Evolutionary conservation across 2,797 vertebrate genomes (phyloP).

Genomic region (Chrosomus eos): DNA sequence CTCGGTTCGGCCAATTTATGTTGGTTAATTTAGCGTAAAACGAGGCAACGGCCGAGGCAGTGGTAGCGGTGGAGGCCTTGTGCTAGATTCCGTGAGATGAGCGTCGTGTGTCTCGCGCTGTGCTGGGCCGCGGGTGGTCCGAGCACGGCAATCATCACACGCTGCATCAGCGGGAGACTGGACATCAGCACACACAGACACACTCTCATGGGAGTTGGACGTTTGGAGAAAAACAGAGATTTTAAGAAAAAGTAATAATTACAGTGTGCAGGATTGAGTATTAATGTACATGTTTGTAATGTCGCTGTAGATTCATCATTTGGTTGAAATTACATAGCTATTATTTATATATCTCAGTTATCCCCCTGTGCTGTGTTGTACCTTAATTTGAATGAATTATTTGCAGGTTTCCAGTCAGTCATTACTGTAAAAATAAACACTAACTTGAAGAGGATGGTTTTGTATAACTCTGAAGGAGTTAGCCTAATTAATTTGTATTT

Average conservation of each 20-base stretch:
- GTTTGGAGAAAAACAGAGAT: neutral
- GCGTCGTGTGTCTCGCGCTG: neutral
- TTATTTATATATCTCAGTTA: neutral
- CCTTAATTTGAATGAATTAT: neutral
- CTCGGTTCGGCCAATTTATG: slow-evolving; percentile 64
- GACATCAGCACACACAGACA: neutral
- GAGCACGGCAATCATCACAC: slow-evolving; percentile 46
- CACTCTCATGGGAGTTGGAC: neutral
- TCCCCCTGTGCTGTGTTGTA: neutral
- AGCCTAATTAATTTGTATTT: neutral
- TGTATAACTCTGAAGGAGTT: neutral
- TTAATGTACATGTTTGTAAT: neutral
- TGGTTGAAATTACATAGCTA: neutral
- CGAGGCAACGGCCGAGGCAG: slow-evolving; percentile 30
- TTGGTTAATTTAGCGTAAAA: slow-evolving; percentile 64
- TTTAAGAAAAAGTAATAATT: slow-evolving; percentile 27
- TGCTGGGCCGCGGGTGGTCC: slow-evolving; percentile 40
- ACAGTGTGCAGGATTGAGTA: neutral
- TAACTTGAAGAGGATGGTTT: neutral
- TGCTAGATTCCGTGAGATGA: slow-evolving; percentile 11
- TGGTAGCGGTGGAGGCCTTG: slow-evolving; percentile 1
- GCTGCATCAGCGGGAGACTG: slow-evolving; percentile 29
- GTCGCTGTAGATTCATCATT: neutral
- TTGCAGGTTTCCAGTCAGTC: neutral
- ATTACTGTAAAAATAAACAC: neutral